phyloP scores from a whole-genome alignment of 2,113 vertebrate species.

The Scortum barcoo region DNA sequence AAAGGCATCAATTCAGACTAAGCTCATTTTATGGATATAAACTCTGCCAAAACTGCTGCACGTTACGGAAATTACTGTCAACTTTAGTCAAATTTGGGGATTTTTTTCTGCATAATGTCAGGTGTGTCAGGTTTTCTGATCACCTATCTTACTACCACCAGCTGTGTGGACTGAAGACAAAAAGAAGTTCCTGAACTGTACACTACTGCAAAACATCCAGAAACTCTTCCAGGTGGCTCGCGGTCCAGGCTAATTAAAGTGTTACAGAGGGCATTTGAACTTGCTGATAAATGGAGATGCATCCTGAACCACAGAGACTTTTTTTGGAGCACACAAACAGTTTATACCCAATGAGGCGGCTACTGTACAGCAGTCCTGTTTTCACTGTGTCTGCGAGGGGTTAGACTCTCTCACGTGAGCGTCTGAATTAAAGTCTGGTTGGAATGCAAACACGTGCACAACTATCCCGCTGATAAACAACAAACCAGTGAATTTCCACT shows the following conservation, averaged over 20 bases:
- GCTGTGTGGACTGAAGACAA: not conserved
- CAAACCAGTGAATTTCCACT: conserved; percentile 8
- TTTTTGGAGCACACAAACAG: conserved; percentile 20
- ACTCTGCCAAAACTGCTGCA: conserved; percentile 11
- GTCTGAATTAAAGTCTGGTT: conserved; percentile 32
- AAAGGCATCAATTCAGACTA: conserved; percentile 24
- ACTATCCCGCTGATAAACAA: conserved; percentile 22
- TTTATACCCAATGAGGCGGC: conserved; percentile 1
- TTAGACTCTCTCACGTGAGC: conserved; percentile 17
- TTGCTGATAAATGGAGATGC: conserved; percentile 3
- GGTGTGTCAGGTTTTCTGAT: conserved; percentile 4
- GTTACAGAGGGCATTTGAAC: not conserved
- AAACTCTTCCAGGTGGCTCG: conserved; percentile 2
- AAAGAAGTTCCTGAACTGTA: not conserved
- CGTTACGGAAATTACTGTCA: conserved; percentile 17
- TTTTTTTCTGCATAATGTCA: not conserved
- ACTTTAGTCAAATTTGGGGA: too few species aligned
- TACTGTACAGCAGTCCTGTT: conserved; percentile 9
- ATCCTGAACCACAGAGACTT: conserved; percentile 2
- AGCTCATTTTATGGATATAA: conserved; percentile 3
- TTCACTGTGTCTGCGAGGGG: conserved; percentile 7
- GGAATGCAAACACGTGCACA: conserved; percentile 10
- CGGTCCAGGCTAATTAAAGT: not conserved
- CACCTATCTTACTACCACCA: too few species aligned
- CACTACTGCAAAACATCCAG: not conserved